phyloP scores from a whole-genome alignment of 2,888 invertebrate species.

The Oeneis ivallda region DNA sequence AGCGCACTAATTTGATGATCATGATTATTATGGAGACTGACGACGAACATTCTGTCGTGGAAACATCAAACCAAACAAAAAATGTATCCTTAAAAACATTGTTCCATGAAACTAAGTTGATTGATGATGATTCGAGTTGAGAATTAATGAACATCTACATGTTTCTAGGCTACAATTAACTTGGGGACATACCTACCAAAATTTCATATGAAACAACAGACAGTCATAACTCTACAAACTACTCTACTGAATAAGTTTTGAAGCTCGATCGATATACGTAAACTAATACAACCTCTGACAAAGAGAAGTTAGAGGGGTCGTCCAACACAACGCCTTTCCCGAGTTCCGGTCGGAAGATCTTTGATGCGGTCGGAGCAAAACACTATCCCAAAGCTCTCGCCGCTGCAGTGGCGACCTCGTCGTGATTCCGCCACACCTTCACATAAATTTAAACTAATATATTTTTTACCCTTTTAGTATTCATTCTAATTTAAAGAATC shows the following conservation, averaged over 20 bases:
- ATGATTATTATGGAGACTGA: not conserved
- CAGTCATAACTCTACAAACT: constrained; percentile 3
- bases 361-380: constrained; percentile 16
- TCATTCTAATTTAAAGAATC: not conserved
- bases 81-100: too few species aligned
- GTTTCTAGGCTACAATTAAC: not conserved
- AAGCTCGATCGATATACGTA: constrained; percentile 4
- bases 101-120: too few species aligned
- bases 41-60: not conserved
- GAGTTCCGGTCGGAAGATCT: constrained; percentile 13
- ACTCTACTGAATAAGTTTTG: not conserved
- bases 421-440: constrained; percentile 3
- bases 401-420: not conserved
- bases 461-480: not conserved
- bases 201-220: not conserved
- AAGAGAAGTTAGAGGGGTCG: constrained; percentile 6
- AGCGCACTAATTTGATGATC: not conserved
- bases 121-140: not conserved
- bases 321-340: constrained; percentile 4
- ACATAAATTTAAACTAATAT: constrained; percentile 10
- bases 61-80: not conserved
- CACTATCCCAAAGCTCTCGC: constrained; percentile 13
- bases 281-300: not conserved
- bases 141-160: not conserved
- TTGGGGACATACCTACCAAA: not conserved